Evolutionary conservation across 2,113 vertebrate species (phyloP).

Genomic region (Piprites chloris): DNA sequence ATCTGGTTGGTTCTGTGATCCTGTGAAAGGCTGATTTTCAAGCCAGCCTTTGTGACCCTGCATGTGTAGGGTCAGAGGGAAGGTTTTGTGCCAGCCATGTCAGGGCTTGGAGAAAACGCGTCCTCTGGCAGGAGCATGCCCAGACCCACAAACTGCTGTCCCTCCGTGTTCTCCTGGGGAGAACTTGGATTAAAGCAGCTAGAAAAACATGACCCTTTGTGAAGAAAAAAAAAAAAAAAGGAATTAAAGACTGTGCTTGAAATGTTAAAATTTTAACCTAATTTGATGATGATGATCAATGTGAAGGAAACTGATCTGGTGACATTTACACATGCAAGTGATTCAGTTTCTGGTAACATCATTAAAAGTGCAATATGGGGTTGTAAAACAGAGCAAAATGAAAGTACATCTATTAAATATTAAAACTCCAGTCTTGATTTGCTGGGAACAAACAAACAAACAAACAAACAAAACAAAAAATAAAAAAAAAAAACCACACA

Average conservation of each 20-base stretch:
- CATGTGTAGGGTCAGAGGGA: not conserved
- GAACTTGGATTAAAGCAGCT: no score
- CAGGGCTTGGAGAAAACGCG: not conserved
- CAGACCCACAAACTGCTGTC: rapidly evolving
- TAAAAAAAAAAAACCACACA: not conserved
- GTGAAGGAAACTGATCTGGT: not conserved
- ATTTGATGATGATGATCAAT: rapidly evolving
- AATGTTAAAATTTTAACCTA: not conserved
- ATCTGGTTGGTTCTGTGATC: not conserved
- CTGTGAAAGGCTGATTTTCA: not conserved
- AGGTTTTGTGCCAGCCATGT: not conserved
- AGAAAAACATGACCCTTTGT: not conserved
- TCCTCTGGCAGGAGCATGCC: not conserved
- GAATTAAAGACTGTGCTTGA: not conserved
- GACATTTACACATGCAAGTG: rapidly evolving
- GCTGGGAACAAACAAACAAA: no score
- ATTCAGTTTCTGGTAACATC: not conserved
- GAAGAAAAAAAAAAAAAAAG: not conserved
- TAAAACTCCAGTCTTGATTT: not conserved
- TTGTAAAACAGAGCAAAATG: not conserved
- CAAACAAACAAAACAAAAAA: no score
- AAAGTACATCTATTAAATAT: not conserved
- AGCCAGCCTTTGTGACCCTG: not conserved
- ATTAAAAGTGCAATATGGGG: rapidly evolving
- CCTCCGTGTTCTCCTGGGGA: rapidly evolving